Evolutionary conservation across 2,888 invertebrate species (phyloP).

Genomic region (Dexiosoma caninum): DNA sequence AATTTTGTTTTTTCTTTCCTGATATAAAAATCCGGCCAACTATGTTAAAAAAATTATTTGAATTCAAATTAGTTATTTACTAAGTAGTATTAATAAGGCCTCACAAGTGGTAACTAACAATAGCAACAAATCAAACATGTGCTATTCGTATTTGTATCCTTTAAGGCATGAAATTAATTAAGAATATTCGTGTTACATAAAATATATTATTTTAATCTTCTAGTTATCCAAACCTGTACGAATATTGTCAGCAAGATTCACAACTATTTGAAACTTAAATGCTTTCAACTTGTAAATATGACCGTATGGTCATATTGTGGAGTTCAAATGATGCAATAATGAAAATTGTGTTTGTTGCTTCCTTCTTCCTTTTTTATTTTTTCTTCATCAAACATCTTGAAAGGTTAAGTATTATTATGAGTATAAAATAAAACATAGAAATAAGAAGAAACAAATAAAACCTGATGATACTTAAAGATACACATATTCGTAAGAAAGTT

Average conservation of each 20-base stretch:
- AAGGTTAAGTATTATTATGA: slow-evolving; percentile 58
- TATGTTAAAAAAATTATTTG: too few relatives aligned
- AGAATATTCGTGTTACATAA: neutral
- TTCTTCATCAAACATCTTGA: slow-evolving; percentile 58
- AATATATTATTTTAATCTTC: neutral
- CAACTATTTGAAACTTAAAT: slow-evolving; percentile 6
- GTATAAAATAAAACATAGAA: slow-evolving; percentile 7
- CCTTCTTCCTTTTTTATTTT: neutral
- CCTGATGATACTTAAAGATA: slow-evolving; percentile 47
- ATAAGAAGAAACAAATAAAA: neutral
- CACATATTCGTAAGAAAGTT: slow-evolving; percentile 3
- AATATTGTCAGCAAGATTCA: slow-evolving; percentile 12
- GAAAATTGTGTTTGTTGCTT: slow-evolving; percentile 8
- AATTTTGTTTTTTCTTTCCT: too few relatives aligned
- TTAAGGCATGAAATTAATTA: slow-evolving; percentile 1
- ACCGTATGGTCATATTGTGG: too few relatives aligned
- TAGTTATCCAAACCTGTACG: neutral
- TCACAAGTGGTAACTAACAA: too few relatives aligned
- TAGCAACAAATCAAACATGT: slow-evolving; percentile 23
- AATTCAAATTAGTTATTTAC: too few relatives aligned
- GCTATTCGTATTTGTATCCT: neutral
- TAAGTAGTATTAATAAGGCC: too few relatives aligned
- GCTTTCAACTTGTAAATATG: slow-evolving; percentile 13
- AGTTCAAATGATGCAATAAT: slow-evolving; percentile 17
- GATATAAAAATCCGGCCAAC: too few relatives aligned